phyloP scores from a whole-genome alignment of 2,113 vertebrate genomes.

The Carassius gibelio region DNA sequence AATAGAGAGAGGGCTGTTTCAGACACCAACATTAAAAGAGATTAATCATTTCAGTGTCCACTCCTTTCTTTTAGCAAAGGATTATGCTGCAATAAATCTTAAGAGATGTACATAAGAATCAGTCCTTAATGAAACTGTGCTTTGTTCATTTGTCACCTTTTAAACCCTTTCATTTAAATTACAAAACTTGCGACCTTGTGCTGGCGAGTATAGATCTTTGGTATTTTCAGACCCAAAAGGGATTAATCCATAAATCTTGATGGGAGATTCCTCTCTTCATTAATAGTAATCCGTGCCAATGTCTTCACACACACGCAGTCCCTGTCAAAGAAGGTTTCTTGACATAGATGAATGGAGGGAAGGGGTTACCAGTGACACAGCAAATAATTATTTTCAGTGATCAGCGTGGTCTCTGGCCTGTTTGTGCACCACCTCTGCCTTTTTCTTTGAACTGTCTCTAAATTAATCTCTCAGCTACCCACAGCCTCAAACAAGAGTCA shows the following conservation, averaged over 20 bases:
- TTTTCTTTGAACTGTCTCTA: slow-evolving; percentile 41
- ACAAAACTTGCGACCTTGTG: slow-evolving; percentile 84
- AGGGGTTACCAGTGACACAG: slow-evolving; percentile 50
- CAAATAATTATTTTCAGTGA: slow-evolving; percentile 58
- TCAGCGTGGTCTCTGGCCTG: slow-evolving; percentile 42
- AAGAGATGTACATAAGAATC: slow-evolving; percentile 96
- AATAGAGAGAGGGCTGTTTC: slow-evolving; percentile 95
- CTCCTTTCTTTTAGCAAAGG: slow-evolving; percentile 82
- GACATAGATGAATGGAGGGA: slow-evolving; percentile 62
- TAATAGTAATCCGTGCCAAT: slow-evolving; percentile 67
- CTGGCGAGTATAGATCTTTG: slow-evolving; percentile 81
- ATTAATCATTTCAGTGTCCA: slow-evolving; percentile 92
- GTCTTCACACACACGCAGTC: slow-evolving; percentile 58
- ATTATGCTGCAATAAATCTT: slow-evolving; percentile 98
- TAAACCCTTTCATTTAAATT: slow-evolving; percentile 85
- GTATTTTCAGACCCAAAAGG: slow-evolving; percentile 77
- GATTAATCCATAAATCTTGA: slow-evolving; percentile 82
- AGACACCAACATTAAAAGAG: slow-evolving; percentile 96
- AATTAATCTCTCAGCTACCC: slow-evolving; percentile 52
- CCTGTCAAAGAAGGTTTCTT: slow-evolving; percentile 63
- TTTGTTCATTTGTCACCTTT: slow-evolving; percentile 89
- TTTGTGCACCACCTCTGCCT: slow-evolving; percentile 49
- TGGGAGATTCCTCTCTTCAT: slow-evolving; percentile 75
- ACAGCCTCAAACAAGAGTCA: background rate
- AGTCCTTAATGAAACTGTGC: slow-evolving; percentile 89